Conservation (phyloP, 2,113 vertebrate genomes). For the Gobius niger region DNA sequence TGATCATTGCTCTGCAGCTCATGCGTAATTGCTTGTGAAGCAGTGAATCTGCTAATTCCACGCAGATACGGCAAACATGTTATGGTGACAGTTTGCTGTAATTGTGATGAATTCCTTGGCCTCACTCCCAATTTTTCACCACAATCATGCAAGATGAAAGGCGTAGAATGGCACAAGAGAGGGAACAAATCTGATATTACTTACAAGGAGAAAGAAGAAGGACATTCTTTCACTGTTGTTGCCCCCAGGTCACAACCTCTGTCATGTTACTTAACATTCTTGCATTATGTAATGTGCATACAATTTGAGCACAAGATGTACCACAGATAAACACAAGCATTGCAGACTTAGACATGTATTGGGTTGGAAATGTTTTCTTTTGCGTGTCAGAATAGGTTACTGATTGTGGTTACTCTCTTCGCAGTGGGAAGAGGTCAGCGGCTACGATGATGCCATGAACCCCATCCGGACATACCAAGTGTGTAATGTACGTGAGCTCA, state of each 20-base stretch:
- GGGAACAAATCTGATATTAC: slow-evolving; percentile 37
- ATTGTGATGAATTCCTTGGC: slow-evolving; percentile 75
- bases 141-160: slow-evolving; percentile 60
- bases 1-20: slow-evolving; percentile 70
- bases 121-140: slow-evolving; percentile 45
- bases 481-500: slow-evolving; percentile 88
- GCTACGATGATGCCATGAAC: slow-evolving; percentile 94
- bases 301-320: slow-evolving; percentile 6
- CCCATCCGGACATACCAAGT: slow-evolving; percentile 97
- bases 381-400: slow-evolving; percentile 6
- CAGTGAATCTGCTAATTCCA: slow-evolving; percentile 58
- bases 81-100: slow-evolving; percentile 66
- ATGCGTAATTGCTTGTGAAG: slow-evolving; percentile 75
- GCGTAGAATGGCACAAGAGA: slow-evolving; percentile 19
- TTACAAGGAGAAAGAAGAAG: slow-evolving; percentile 10
- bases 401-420: slow-evolving; percentile 28
- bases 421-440: slow-evolving; percentile 98
- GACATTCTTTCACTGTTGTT: slow-evolving; percentile 10
- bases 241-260: slow-evolving; percentile 10
- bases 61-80: slow-evolving; percentile 70
- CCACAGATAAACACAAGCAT: neutral
- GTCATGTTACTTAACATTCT: neutral
- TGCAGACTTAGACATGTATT: neutral
- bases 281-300: slow-evolving; percentile 1
- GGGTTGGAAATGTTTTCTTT: neutral